phyloP scores from a whole-genome alignment of 2,797 vertebrate genomes.

The Pempheris klunzingeri region DNA sequence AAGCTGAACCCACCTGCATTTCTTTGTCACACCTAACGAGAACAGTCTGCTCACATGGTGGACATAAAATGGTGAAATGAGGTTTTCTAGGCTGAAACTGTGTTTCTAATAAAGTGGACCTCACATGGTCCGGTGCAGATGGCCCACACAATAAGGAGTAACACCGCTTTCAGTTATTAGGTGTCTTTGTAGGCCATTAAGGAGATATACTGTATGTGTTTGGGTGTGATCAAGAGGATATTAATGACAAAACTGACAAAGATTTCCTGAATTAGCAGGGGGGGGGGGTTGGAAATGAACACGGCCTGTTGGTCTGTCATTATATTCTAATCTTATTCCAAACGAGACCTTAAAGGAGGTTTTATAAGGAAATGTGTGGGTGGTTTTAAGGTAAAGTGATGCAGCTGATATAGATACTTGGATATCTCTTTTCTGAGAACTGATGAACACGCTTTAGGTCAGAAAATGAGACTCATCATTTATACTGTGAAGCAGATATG shows the following conservation, averaged over 20 bases:
- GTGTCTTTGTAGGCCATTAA: background rate
- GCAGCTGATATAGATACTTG: background rate
- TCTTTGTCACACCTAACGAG: conserved; percentile 7
- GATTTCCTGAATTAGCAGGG: conserved; percentile 24
- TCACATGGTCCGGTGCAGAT: background rate
- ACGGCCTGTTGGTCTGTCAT: background rate
- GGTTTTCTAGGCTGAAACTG: background rate
- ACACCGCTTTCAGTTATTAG: background rate
- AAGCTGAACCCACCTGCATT: background rate
- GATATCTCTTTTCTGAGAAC: too few species aligned
- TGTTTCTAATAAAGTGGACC: background rate
- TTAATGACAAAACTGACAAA: conserved; percentile 27
- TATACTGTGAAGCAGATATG: background rate
- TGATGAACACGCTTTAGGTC: background rate
- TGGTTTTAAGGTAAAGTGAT: background rate
- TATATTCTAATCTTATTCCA: background rate
- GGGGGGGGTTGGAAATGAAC: background rate
- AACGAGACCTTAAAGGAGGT: background rate
- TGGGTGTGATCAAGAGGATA: conserved; percentile 38
- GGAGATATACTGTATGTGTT: conserved; percentile 1
- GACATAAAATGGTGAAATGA: background rate
- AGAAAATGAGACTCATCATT: background rate
- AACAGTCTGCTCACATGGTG: background rate
- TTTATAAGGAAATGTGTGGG: background rate
- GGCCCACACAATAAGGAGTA: conserved; percentile 15